Percentiles rank a stretch among this genome's conserved stretches.
These are phyloP conservation scores for Tryphoninae sp. DNA, from an alignment of 2,888 invertebrate species.

Conservation along the genomic window DNA sequence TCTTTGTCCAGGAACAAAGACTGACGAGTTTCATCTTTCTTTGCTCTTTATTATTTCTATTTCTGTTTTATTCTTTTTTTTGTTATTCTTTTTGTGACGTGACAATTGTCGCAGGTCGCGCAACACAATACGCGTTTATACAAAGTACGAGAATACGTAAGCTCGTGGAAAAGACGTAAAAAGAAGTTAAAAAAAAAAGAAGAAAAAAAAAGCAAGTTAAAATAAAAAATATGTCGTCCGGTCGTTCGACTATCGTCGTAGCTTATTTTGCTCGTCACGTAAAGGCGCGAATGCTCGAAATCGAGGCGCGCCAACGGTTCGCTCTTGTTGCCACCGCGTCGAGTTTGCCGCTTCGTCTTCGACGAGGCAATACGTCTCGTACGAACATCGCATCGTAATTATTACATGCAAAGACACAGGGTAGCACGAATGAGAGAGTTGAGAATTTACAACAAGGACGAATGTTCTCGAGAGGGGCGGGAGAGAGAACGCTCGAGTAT, in stretches of 20 bases:
- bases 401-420: conserved; percentile 25
- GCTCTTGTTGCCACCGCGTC: conserved; percentile 21
- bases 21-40: neutral
- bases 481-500: neutral
- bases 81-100: neutral
- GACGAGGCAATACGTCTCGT: neutral
- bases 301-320: conserved; percentile 36
- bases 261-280: conserved; percentile 52
- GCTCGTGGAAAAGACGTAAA: neutral
- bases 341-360: neutral
- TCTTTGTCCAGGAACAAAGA: neutral
- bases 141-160: neutral
- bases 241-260: neutral
- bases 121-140: conserved; percentile 33
- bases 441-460: conserved; percentile 48
- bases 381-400: conserved; percentile 52
- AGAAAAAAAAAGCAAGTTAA: neutral
- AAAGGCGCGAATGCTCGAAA: conserved; percentile 50
- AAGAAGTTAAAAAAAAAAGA: neutral
- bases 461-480: neutral
- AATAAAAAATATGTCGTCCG: neutral
- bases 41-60: too few species aligned
- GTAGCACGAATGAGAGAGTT: conserved; percentile 7
- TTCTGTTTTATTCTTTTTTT: neutral
- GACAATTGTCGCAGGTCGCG: conserved; percentile 45